These are phyloP conservation scores for Cyclophora albipunctata DNA, from an alignment of 2,888 invertebrate genomes.

Conservation along the genomic window DNA sequence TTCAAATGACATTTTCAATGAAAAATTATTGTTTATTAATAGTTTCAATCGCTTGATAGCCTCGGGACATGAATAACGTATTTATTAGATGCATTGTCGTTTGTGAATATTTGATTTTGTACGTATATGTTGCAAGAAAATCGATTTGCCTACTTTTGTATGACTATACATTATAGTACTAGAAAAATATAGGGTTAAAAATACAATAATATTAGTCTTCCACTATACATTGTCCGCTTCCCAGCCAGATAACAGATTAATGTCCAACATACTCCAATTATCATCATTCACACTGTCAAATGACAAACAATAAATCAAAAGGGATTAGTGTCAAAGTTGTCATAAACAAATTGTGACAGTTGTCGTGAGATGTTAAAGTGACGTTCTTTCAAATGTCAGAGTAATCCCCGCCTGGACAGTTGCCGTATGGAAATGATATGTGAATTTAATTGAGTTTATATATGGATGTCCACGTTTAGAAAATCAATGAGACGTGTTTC, in stretches of 20 bases:
- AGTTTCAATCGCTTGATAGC: no score
- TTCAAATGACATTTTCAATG: constrained; percentile 13
- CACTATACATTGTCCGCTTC: constrained; percentile 3
- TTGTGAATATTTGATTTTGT: no score
- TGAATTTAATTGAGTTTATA: not conserved
- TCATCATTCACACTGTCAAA: constrained; percentile 9
- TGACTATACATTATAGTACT: no score
- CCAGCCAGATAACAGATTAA: constrained; percentile 12
- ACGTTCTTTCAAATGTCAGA: constrained; percentile 22
- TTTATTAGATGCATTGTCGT: no score
- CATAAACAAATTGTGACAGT: constrained; percentile 17
- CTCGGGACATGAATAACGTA: no score
- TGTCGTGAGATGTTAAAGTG: constrained; percentile 21
- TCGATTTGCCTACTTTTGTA: no score
- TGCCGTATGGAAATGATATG: not conserved
- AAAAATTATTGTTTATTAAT: constrained; percentile 8
- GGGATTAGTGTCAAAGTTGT: constrained; percentile 19
- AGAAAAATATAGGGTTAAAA: no score
- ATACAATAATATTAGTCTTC: no score
- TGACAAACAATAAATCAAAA: constrained; percentile 12
- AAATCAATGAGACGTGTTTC: not conserved
- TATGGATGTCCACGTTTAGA: not conserved
- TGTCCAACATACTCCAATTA: constrained; percentile 11
- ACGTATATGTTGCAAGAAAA: no score
- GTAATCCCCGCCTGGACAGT: constrained; percentile 4